Conservation (phyloP, 2,888 invertebrate genomes). For the Tigriopus californicus region DNA sequence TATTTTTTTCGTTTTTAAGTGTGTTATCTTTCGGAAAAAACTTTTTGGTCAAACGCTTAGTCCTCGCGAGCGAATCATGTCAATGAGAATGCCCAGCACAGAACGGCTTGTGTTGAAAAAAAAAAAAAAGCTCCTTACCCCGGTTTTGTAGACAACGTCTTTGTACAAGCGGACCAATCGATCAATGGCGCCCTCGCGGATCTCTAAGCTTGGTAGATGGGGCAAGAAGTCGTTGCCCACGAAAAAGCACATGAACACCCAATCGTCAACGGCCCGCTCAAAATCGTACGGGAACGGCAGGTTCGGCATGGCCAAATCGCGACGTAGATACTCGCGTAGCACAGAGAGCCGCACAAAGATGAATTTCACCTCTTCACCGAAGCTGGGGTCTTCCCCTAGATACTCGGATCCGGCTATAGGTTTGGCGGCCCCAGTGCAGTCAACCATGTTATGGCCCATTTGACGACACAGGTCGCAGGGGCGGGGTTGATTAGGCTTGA, state of each 20-base stretch:
- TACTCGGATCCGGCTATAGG: conserved; percentile 4
- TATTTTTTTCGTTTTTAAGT: no score
- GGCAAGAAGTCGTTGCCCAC: conserved; percentile 98
- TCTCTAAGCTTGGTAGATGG: conserved; percentile 80
- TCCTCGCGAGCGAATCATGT: no score
- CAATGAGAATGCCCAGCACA: no score
- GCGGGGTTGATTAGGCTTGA: conserved; percentile 83
- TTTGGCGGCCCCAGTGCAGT: conserved; percentile 1
- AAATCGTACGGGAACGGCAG: conserved; percentile 85
- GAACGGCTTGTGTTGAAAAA: no score
- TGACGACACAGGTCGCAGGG: conserved; percentile 88
- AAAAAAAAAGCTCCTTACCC: no score
- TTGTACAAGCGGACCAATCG: conserved; percentile 81
- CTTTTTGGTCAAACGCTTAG: no score
- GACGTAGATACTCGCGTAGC: conserved; percentile 66
- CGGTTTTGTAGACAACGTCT: conserved; percentile 78
- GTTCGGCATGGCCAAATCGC: conserved; percentile 72
- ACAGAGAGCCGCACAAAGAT: conserved; percentile 86
- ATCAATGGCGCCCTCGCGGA: conserved; percentile 90
- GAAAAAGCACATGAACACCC: conserved; percentile 97
- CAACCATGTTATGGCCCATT: conserved; percentile 37
- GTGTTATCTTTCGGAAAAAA: no score
- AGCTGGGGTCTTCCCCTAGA: not conserved
- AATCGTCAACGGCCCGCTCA: conserved; percentile 88
- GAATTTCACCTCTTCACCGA: conserved; percentile 51